Conservation (phyloP, 2,797 vertebrate genomes). For the Acipenser oxyrinchus region DNA sequence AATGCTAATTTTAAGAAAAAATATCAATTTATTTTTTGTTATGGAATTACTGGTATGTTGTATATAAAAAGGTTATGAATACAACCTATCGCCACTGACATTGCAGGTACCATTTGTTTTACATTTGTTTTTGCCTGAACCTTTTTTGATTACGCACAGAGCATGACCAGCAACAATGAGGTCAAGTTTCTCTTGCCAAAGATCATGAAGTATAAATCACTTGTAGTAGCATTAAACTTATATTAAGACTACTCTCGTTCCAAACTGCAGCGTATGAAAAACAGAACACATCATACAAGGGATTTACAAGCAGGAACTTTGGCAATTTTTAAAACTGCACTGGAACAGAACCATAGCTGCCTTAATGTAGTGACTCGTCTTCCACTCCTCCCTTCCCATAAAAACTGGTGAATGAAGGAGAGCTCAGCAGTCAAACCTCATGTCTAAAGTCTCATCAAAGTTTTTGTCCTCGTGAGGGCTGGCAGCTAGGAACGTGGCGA, state of each 20-base stretch:
- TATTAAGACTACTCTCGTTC: slow-evolving; percentile 39
- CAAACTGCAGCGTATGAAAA: slow-evolving; percentile 48
- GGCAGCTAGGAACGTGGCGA: slow-evolving; percentile 79
- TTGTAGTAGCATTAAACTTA: slow-evolving; percentile 73
- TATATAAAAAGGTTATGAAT: slow-evolving; percentile 1
- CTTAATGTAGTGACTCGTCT: slow-evolving; percentile 55
- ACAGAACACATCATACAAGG: slow-evolving; percentile 80
- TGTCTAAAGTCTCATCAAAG: slow-evolving; percentile 92
- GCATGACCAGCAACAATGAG: slow-evolving; percentile 76
- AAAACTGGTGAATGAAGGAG: slow-evolving; percentile 36
- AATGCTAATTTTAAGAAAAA: neutral
- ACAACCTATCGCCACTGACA: slow-evolving; percentile 4
- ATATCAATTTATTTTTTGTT: neutral
- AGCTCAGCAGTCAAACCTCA: slow-evolving; percentile 93
- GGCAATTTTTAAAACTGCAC: slow-evolving; percentile 58
- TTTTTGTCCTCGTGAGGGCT: slow-evolving; percentile 88
- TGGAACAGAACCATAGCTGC: slow-evolving; percentile 83
- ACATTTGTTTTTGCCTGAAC: slow-evolving; percentile 39
- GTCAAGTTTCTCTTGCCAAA: slow-evolving; percentile 74
- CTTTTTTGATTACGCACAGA: slow-evolving; percentile 72
- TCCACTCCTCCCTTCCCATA: slow-evolving; percentile 18
- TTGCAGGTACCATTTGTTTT: neutral
- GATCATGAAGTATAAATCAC: slow-evolving; percentile 78
- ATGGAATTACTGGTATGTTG: neutral
- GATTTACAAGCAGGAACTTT: slow-evolving; percentile 79